Evolutionary conservation across 1,140 invertebrate species (phyloP).

Genomic region (Listronotus oregonensis): DNA sequence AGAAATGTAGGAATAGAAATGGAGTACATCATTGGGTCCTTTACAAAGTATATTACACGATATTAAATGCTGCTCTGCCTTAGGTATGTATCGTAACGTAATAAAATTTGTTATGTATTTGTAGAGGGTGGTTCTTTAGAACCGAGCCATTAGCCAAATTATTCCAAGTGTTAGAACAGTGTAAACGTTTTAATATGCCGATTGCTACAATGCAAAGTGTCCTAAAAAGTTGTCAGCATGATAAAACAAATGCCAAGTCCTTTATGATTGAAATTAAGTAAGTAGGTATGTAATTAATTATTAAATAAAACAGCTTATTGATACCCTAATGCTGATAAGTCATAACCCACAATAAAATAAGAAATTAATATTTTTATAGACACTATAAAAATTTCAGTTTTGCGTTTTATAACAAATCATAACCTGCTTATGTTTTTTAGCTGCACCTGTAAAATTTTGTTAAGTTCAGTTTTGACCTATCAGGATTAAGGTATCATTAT

Average conservation of each 20-base stretch:
- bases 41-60: too few relatives aligned
- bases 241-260: slow-evolving; percentile 51
- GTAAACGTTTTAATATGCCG: slow-evolving; percentile 66
- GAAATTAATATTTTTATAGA: slow-evolving; percentile 1
- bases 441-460: too few relatives aligned
- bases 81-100: too few relatives aligned
- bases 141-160: slow-evolving; percentile 63
- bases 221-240: slow-evolving; percentile 59
- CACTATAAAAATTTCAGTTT: not conserved
- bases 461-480: too few relatives aligned
- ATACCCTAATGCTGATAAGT: too few relatives aligned
- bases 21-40: too few relatives aligned
- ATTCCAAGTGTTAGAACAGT: slow-evolving; percentile 62
- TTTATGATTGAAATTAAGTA: slow-evolving; percentile 56
- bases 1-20: too few relatives aligned
- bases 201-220: slow-evolving; percentile 62
- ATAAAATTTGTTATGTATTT: slow-evolving; percentile 21
- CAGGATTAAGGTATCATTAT: too few relatives aligned
- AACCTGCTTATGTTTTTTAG: too few relatives aligned
- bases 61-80: too few relatives aligned
- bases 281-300: slow-evolving; percentile 11
- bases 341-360: too few relatives aligned
- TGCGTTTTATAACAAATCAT: not conserved
- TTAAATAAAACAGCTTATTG: too few relatives aligned
- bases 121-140: slow-evolving; percentile 61